phyloP scores from a whole-genome alignment of 92 coral and sea anemone genomes.

The Palythoa grandiflora region DNA sequence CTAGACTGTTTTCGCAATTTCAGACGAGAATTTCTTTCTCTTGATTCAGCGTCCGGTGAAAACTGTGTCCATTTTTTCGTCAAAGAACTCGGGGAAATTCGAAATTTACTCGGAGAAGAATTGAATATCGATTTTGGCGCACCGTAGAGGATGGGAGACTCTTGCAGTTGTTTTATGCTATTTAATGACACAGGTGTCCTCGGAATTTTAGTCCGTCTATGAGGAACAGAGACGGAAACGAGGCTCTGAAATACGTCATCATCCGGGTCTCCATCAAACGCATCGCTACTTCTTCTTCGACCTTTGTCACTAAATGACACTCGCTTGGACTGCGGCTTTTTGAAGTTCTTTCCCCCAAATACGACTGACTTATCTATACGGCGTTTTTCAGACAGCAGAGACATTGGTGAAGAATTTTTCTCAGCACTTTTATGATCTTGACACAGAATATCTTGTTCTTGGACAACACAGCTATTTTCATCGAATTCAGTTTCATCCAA shows the following conservation, averaged over 20 bases:
- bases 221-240: conserved; percentile 32
- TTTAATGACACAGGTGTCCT: conserved; percentile 79
- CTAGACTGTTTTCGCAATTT: conserved; percentile 15
- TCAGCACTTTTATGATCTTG: conserved; percentile 3
- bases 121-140: conserved; percentile 38
- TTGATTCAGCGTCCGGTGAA: conserved; percentile 32
- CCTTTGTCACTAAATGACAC: conserved; percentile 18
- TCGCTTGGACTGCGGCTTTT: conserved; percentile 17
- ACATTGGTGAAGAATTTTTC: conserved; percentile 1
- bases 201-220: conserved; percentile 55
- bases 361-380: conserved; percentile 73
- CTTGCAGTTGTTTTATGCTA: conserved; percentile 86
- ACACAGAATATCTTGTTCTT: conserved; percentile 22
- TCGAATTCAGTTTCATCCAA: conserved; percentile 54
- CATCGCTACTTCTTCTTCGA: conserved; percentile 54
- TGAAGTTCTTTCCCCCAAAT: conserved; percentile 49
- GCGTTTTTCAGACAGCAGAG: conserved; percentile 54
- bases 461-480: conserved; percentile 1
- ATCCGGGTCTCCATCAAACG: conserved; percentile 65
- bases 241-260: conserved; percentile 72
- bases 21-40: not conserved
- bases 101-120: conserved; percentile 44
- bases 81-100: conserved; percentile 50
- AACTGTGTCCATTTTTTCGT: conserved; percentile 45
- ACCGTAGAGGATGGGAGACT: conserved; percentile 83